A percentile compares a stretch with the other conserved stretches of the same genome.
Conservation (phyloP, 1,140 invertebrate genomes). For the Eulimnadia texana region DNA sequence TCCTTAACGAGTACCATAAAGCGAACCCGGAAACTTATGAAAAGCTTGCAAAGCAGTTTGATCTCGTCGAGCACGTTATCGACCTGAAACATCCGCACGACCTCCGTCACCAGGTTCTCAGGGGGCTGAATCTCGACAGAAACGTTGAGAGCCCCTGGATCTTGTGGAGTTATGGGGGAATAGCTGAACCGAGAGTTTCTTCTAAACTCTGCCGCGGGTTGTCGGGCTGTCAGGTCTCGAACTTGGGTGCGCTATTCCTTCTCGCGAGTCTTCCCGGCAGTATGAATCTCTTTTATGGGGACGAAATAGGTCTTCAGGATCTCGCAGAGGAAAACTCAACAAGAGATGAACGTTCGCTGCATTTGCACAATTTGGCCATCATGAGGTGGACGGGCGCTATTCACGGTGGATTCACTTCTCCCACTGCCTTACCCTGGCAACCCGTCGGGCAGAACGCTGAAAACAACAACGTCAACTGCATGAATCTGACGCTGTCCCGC, state of each 20-base stretch:
- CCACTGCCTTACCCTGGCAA: conserved; percentile 41
- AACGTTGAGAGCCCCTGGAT: conserved; percentile 10
- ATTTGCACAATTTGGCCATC: conserved; percentile 45
- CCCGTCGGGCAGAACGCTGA: conserved; percentile 22
- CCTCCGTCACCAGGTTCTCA: background rate
- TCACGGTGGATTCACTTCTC: conserved; percentile 31
- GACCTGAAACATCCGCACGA: background rate
- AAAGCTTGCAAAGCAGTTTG: conserved; percentile 5
- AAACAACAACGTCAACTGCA: conserved; percentile 25
- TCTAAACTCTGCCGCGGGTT: background rate
- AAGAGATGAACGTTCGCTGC: conserved; percentile 37
- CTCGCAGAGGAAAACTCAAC: conserved; percentile 22
- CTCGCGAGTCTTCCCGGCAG: conserved; percentile 62
- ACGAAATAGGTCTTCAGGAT: conserved; percentile 44
- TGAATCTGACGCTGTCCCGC: conserved; percentile 32
- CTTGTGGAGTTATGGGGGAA: conserved; percentile 7
- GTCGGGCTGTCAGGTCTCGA: conserved; percentile 27
- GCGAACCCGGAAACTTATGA: background rate
- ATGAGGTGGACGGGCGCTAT: conserved; percentile 39
- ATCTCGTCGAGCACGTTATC: conserved; percentile 9
- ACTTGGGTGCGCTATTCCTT: conserved; percentile 42
- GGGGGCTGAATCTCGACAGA: background rate
- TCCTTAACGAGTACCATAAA: conserved; percentile 3
- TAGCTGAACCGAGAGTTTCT: background rate
- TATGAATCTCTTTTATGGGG: conserved; percentile 63